These are phyloP conservation scores for Hermaeophaga mercurialis DNA, from an alignment of 2,888 invertebrate species.

Conservation along the genomic window DNA sequence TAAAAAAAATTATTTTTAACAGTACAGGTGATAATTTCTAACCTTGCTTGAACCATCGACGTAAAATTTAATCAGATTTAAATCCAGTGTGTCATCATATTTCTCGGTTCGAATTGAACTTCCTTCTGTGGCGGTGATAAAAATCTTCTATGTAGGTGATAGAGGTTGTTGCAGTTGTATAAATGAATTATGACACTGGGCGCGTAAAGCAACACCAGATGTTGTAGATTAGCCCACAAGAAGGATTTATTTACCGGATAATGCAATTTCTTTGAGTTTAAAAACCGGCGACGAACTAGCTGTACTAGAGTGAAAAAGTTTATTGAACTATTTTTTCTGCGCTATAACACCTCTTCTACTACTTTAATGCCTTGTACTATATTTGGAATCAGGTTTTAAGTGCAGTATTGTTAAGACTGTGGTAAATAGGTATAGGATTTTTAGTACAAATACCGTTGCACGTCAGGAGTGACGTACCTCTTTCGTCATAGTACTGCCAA, in stretches of 20 bases:
- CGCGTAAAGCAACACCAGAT: slow-evolving; percentile 2
- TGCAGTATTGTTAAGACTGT: too few species aligned
- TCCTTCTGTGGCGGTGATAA: slow-evolving; percentile 3
- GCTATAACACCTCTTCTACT: too few species aligned
- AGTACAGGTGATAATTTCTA: not conserved
- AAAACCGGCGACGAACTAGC: too few species aligned
- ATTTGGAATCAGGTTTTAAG: too few species aligned
- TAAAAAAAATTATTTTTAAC: not conserved
- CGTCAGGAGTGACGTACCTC: too few species aligned
- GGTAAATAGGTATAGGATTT: too few species aligned
- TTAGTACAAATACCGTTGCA: too few species aligned
- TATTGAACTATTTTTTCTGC: too few species aligned
- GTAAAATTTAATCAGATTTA: slow-evolving; percentile 5
- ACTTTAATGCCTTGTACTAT: too few species aligned
- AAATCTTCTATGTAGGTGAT: slow-evolving; percentile 7
- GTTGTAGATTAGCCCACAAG: slow-evolving; percentile 3
- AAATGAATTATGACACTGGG: not conserved
- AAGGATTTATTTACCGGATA: slow-evolving; percentile 1
- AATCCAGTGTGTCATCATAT: slow-evolving; percentile 4
- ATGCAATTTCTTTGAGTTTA: not conserved
- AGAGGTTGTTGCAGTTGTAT: slow-evolving; percentile 1
- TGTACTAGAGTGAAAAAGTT: too few species aligned
- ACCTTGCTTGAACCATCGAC: not conserved
- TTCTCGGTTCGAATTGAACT: slow-evolving; percentile 7
- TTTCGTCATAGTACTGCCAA: too few species aligned